These are phyloP conservation scores for Sitta carolinensis DNA, from an alignment of 2,797 vertebrate species.

Conservation along the genomic window DNA sequence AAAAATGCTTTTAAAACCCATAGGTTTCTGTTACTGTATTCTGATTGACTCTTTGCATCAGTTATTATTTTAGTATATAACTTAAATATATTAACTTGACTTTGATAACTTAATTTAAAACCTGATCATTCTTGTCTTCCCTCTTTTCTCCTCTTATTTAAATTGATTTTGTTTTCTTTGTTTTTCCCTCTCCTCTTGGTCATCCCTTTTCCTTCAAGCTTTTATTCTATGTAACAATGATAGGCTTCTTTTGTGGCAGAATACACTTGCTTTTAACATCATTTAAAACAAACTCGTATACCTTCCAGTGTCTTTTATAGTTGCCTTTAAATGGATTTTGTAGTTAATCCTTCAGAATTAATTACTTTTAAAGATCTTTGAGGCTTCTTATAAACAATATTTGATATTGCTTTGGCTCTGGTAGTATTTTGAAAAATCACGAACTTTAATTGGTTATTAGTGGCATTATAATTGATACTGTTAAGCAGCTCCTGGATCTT, in stretches of 20 bases:
- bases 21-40: background rate
- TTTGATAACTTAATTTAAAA: background rate
- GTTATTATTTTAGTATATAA: background rate
- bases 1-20: background rate
- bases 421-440: conserved; percentile 23
- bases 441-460: conserved; percentile 39
- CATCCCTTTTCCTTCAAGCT: background rate
- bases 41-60: background rate
- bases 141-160: background rate
- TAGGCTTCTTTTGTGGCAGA: background rate
- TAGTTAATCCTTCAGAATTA: conserved; percentile 35
- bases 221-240: background rate
- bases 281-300: background rate
- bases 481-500: conserved; percentile 28
- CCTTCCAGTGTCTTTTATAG: background rate
- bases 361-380: background rate
- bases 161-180: background rate
- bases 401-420: background rate
- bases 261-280: background rate
- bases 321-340: background rate
- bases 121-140: background rate
- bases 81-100: background rate
- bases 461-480: conserved; percentile 18
- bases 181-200: background rate
- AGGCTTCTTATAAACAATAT: background rate